A percentile compares a stretch with the other conserved stretches of the same genome.
Evolutionary conservation across 2,888 invertebrate species (phyloP).

Genomic region (Macrosiphum euphorbiae): DNA sequence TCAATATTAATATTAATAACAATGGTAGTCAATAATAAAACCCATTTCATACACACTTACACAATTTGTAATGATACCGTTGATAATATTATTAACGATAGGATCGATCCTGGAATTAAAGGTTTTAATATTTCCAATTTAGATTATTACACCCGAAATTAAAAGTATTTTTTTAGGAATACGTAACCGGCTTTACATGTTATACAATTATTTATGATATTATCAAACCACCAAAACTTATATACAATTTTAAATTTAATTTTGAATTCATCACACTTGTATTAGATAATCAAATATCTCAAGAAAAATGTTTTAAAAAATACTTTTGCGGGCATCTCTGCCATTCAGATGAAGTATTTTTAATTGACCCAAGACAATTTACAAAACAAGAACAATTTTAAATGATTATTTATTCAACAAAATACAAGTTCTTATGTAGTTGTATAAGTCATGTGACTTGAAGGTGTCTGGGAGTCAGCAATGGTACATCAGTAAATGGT

Average conservation of each 20-base stretch:
- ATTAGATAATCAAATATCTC: neutral
- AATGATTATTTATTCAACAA: too few species aligned
- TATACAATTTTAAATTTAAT: neutral
- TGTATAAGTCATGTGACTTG: too few species aligned
- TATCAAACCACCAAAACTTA: neutral
- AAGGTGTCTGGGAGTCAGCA: too few species aligned
- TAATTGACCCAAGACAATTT: too few species aligned
- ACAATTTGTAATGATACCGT: neutral
- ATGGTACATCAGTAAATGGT: too few species aligned
- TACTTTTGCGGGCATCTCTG: too few species aligned
- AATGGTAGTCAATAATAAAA: neutral
- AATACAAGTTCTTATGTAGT: too few species aligned
- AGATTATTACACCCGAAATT: neutral
- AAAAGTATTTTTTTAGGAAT: neutral
- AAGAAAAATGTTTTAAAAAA: neutral
- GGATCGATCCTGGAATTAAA: neutral
- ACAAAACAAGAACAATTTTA: too few species aligned
- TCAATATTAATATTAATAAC: neutral
- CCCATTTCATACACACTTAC: neutral
- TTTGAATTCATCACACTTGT: neutral
- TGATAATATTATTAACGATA: neutral
- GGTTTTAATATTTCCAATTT: neutral
- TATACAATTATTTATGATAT: neutral
- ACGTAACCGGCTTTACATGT: neutral
- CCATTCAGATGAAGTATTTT: too few species aligned